Evolutionary conservation across 1,140 invertebrate species (phyloP).

Genomic region (Oryzaephilus surinamensis): DNA sequence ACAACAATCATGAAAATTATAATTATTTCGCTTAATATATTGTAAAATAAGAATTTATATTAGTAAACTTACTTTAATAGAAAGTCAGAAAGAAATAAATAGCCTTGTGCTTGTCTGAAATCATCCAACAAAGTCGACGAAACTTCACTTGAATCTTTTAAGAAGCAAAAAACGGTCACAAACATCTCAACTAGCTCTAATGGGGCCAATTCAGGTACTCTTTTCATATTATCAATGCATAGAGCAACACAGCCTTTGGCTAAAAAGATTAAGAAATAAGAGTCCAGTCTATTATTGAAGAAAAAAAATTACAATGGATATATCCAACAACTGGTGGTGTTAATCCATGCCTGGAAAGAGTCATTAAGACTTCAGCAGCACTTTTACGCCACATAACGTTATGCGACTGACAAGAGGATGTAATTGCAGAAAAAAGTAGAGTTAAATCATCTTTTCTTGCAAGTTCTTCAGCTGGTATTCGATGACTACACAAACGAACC

Average conservation of each 20-base stretch:
- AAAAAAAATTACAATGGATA: slow-evolving; percentile 77
- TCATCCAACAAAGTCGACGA: slow-evolving; percentile 91
- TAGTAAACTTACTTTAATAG: slow-evolving; percentile 65
- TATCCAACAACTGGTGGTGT: slow-evolving; percentile 88
- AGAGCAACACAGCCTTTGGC: slow-evolving; percentile 90
- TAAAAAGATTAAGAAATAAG: slow-evolving; percentile 43
- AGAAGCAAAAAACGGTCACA: slow-evolving; percentile 93
- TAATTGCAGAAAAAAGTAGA: slow-evolving; percentile 92
- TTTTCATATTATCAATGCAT: slow-evolving; percentile 96
- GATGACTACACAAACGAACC: slow-evolving; percentile 83
- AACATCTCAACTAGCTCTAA: slow-evolving; percentile 97
- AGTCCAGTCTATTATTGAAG: not conserved
- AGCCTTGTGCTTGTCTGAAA: slow-evolving; percentile 89
- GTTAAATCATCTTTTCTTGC: slow-evolving; percentile 93
- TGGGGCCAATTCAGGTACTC: slow-evolving; percentile 82
- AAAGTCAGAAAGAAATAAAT: slow-evolving; percentile 89
- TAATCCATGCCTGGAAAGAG: slow-evolving; percentile 86
- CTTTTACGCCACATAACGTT: slow-evolving; percentile 95
- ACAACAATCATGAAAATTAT: too few relatives aligned
- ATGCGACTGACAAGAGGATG: slow-evolving; percentile 82
- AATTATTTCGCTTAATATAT: too few relatives aligned
- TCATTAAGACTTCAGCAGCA: slow-evolving; percentile 92
- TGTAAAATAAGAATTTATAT: not conserved
- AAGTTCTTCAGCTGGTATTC: slow-evolving; percentile 89
- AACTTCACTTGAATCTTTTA: slow-evolving; percentile 97